Evolutionary conservation across 2,113 vertebrate species (phyloP), one percentile per base, ranked within the genome.

Genomic region (Bothrops jararaca): DNA sequence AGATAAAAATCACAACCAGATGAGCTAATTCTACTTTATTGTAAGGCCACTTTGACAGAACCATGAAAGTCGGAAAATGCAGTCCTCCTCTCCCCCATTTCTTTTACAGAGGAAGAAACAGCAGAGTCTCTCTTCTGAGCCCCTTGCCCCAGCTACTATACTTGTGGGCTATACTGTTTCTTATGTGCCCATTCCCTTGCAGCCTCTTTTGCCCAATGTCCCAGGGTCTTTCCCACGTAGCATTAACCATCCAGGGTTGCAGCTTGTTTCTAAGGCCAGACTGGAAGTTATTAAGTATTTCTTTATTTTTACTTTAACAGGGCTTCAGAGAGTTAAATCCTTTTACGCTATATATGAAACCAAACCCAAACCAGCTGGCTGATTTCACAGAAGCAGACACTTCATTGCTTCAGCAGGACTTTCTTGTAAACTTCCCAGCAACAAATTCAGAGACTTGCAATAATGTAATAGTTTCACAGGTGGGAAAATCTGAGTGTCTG

Each of bases 281-380:
- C 18, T 93, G n/a, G 3, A 48, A 42, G 1, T 20, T 20, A 22
- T 91, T 89, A 1, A 0, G 0, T 4, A 13, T 0, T 89, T 89
- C 56, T 58, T 91, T 13, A 53, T 52, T 92, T 0, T 86, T 22
- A 8, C 29, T 0, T 52, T 93, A 85, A 69, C 93, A 99, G 99
- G 95, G 97, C 29, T 98, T 98, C 90, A 48, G 89, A 58, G 95
- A 97, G 13, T 93, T 98, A 93, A 98, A 97, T 86, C 98, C 98
- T 45, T 97, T 97, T 26, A 97, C 97, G 88, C 96, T 98, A 20
- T 99, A 99, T 90, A 26, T 99, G 54, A 97, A 97, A 50, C 93
- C 96, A 56, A 90, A 90, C 80, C 89, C 20, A 10, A 93, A 86
- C 12, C 88, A 87, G 1, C 92, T 94, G 3, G 5, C 20, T 91